Conservation (phyloP, 1,140 invertebrate genomes). For the Pollicipes pollicipes region DNA sequence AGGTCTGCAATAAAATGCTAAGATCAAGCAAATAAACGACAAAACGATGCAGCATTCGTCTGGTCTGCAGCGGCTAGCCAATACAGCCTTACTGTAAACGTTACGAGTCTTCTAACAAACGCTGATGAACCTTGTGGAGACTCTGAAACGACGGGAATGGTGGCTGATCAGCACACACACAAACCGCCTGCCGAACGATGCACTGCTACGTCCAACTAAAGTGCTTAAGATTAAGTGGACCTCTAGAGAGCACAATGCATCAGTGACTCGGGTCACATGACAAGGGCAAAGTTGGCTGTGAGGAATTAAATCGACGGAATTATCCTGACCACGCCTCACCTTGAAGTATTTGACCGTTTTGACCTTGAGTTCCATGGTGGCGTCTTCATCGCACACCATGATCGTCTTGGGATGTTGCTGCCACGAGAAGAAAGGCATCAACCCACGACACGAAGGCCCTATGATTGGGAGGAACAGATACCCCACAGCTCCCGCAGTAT, state of each 20-base stretch:
- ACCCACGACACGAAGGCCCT: too few species aligned
- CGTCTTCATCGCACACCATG: slow-evolving; percentile 95
- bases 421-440: too few species aligned
- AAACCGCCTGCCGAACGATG: not conserved
- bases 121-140: not conserved
- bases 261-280: not conserved
- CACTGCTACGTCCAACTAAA: not conserved
- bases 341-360: slow-evolving; percentile 99
- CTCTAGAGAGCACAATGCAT: not conserved
- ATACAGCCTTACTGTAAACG: too few species aligned
- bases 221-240: not conserved
- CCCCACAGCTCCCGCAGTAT: too few species aligned
- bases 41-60: too few species aligned
- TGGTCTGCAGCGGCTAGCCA: too few species aligned
- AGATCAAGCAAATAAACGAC: too few species aligned
- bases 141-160: not conserved
- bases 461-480: too few species aligned
- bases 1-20: too few species aligned
- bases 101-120: too few species aligned
- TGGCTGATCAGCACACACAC: not conserved
- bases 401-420: slow-evolving; percentile 75
- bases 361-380: slow-evolving; percentile 86
- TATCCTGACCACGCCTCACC: slow-evolving; percentile 26
- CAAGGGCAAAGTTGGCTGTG: not conserved
- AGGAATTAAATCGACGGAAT: not conserved